Conservation (phyloP, 2,797 vertebrate genomes). For the Silurus lanzhouensis region DNA sequence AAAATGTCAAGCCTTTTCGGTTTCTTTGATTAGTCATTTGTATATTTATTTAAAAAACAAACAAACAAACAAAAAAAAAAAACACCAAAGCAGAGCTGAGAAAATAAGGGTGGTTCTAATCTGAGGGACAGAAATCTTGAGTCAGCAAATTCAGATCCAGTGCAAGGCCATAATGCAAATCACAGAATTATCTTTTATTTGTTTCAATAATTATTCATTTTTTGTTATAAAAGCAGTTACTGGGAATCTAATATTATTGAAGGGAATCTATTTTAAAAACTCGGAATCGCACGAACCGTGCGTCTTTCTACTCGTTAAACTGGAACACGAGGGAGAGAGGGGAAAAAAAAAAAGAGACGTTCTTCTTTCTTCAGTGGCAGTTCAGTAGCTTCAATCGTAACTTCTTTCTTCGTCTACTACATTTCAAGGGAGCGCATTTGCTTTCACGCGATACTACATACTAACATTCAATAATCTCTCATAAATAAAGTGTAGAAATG, state of each 20-base stretch:
- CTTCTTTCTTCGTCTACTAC: background rate
- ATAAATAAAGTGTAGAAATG: background rate
- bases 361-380: conserved; percentile 18
- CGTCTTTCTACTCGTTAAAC: background rate
- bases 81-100: background rate
- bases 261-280: background rate
- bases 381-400: background rate
- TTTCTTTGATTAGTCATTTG: background rate
- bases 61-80: background rate
- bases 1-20: background rate
- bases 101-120: background rate
- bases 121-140: background rate
- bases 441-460: background rate
- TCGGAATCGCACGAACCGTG: background rate
- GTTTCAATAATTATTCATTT: background rate
- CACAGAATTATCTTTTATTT: too few species aligned
- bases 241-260: background rate
- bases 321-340: background rate
- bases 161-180: too few species aligned
- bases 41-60: background rate
- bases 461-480: background rate
- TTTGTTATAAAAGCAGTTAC: background rate
- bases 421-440: conserved; percentile 12
- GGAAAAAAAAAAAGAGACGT: background rate
- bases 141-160: background rate